Base-by-base conservation (phyloP, 2,113 vertebrate genomes). In the Suncus etruscus region DNA sequence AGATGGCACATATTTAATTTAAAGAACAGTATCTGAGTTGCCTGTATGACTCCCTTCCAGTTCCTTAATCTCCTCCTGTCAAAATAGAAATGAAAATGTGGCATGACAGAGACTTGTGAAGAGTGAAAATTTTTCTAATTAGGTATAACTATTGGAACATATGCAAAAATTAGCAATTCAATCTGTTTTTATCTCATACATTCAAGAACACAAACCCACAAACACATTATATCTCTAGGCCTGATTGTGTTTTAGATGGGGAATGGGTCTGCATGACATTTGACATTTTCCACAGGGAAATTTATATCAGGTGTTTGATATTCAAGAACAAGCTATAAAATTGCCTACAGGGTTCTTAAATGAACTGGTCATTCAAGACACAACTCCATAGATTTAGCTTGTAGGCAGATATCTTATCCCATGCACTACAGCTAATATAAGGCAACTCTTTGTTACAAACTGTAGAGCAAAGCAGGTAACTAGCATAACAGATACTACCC, bases 221-320 rank as follows among this genome's bases (percentile, higher is more conserved):
- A 15, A 96, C 93, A 96, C 95, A 89, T 94, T 97, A 95, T 97
- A 95, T 93, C 91, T 93, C 95, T 96, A 95, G 20, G 94, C 87
- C 93, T 95, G 95, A 95, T 97, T 96, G 89, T 89, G 94, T 97
- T 97, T 95, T 96, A 96, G 93, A 96, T 97, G 95, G 10, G 24
- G 32, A 48, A 9, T 11, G 95, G 94, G 96, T 96, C 96, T 96
- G 96, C 97, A 96, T 94, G 94, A 91, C 90, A 85, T 96, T 96
- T 63, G 20, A 20, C 39, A 3, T 20, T 96, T 95, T 95, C 91
- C 31, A 29, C 78, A 94, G 94, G 95, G 95, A 97, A 96, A 47
- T 9, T 93, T 66, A 87, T 95, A 93, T 95, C 92, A 91, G 96
- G 96, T 95, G 81, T 93, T 97, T 96, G 95, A 97, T 96, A 66